Evolutionary conservation across 1,140 invertebrate genomes (phyloP).

Genomic region (Lutraria rhynchaena): DNA sequence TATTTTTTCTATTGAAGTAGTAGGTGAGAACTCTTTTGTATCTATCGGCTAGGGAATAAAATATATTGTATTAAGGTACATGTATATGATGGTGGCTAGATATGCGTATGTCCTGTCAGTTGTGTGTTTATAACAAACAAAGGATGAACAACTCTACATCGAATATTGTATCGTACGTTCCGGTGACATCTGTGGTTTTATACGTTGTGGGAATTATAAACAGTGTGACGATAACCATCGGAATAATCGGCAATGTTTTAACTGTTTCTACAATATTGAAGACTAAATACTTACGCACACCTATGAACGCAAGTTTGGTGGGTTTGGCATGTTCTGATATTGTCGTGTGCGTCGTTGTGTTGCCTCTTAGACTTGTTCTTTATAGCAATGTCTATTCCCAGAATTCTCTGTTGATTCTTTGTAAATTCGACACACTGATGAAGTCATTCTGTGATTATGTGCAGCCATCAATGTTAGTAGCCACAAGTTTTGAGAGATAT

Average conservation of each 20-base stretch:
- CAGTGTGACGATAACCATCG: conserved; percentile 2
- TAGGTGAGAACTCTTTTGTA: no score
- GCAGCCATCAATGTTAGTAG: conserved; percentile 42
- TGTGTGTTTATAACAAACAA: no score
- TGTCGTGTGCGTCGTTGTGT: neutral
- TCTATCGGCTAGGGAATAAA: no score
- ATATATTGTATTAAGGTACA: no score
- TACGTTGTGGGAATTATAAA: conserved; percentile 13
- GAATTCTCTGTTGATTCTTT: neutral
- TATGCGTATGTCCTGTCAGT: no score
- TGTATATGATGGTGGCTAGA: no score
- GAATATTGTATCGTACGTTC: no score
- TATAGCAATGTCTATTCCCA: neutral
- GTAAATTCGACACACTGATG: conserved; percentile 8
- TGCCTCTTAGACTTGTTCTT: conserved; percentile 21
- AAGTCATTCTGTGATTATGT: conserved; percentile 37
- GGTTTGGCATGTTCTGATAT: conserved; percentile 22
- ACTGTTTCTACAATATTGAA: conserved; percentile 47
- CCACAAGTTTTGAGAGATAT: conserved; percentile 47
- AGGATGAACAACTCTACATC: no score
- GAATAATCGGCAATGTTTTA: conserved; percentile 19
- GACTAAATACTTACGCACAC: conserved; percentile 28
- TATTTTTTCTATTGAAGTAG: no score
- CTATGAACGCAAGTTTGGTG: conserved; percentile 37
- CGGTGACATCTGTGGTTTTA: no score